Percentiles rank a stretch among this genome's conserved stretches.
phyloP scores from a whole-genome alignment of 2,113 vertebrate genomes.

The Odobenus rosmarus region DNA sequence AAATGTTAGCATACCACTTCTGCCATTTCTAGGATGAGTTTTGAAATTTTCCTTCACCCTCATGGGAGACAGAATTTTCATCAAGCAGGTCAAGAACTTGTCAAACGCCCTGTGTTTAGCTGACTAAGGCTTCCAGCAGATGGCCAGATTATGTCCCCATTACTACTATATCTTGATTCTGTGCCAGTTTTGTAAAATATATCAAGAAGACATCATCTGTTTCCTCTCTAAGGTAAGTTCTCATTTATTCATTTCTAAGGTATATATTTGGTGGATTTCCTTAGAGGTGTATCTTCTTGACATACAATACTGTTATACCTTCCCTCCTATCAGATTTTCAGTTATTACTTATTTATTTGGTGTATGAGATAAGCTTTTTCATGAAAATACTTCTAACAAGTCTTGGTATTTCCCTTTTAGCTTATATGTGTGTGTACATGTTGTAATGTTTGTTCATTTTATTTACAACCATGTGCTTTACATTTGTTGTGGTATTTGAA shows the following conservation, averaged over 20 bases:
- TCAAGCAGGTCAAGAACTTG: constrained; percentile 30
- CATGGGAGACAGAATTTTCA: constrained; percentile 5
- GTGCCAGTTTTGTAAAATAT: constrained; percentile 21
- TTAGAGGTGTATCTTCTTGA: neutral
- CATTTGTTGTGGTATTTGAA: neutral
- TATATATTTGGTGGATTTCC: neutral
- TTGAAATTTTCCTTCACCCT: neutral
- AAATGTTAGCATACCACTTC: neutral
- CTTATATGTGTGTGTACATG: neutral
- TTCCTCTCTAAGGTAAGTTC: neutral
- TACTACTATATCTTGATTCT: constrained; percentile 10
- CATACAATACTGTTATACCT: neutral
- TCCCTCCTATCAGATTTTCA: neutral
- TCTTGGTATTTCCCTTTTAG: neutral
- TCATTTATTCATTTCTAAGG: neutral
- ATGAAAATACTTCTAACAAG: neutral
- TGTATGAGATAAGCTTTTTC: neutral
- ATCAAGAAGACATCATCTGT: neutral
- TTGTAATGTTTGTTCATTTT: neutral
- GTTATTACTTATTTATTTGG: neutral
- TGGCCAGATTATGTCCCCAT: neutral
- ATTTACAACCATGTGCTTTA: neutral
- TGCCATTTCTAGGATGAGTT: neutral
- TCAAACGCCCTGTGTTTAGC: neutral
- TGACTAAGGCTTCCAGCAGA: constrained; percentile 37